phyloP scores from a whole-genome alignment of 2,888 invertebrate species.

The Lepidocyrtinus sp. region DNA sequence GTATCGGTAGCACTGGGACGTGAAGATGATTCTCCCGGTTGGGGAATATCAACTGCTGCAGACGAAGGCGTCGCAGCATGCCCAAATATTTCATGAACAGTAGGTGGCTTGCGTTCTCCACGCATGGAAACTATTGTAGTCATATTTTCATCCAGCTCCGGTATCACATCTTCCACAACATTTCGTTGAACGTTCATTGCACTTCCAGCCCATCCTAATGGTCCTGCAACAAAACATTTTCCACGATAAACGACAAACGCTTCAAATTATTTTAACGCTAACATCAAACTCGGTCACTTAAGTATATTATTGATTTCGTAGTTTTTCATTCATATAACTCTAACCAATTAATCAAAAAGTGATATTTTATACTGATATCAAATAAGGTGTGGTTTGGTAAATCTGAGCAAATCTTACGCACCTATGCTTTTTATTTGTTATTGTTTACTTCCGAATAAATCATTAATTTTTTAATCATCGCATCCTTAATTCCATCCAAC shows the following conservation, averaged over 20 bases:
- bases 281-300: neutral
- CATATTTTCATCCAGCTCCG: slow-evolving; percentile 70
- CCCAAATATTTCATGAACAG: slow-evolving; percentile 69
- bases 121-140: slow-evolving; percentile 67
- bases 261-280: too few species aligned
- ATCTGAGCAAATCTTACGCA: too few species aligned
- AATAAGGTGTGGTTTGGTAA: too few species aligned
- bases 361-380: too few species aligned
- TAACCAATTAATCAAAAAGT: too few species aligned
- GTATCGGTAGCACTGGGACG: slow-evolving; percentile 15
- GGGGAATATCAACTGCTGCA: slow-evolving; percentile 33
- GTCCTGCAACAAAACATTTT: slow-evolving; percentile 37
- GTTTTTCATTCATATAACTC: neutral
- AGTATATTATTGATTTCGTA: neutral
- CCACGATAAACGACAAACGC: too few species aligned
- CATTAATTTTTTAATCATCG: too few species aligned
- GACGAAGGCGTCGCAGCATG: slow-evolving; percentile 31
- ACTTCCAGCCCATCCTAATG: slow-evolving; percentile 64
- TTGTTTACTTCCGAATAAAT: too few species aligned
- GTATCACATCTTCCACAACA: slow-evolving; percentile 67
- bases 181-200: slow-evolving; percentile 65
- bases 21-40: neutral
- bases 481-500: too few species aligned
- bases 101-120: slow-evolving; percentile 64
- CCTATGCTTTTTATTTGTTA: too few species aligned